Conservation (phyloP, 2,888 invertebrate species). For the Mythimna impura region DNA sequence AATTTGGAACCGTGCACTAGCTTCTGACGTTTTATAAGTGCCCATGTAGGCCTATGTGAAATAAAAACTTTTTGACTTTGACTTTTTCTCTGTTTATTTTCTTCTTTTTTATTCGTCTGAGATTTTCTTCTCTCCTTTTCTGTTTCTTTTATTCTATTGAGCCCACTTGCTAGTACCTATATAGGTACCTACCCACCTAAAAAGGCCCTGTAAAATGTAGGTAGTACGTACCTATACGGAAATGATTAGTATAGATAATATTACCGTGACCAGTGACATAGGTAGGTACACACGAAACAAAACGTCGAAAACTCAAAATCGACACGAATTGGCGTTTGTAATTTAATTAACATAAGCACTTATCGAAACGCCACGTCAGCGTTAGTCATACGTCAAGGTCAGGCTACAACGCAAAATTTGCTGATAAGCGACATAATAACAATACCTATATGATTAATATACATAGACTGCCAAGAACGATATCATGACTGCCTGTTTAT, state of each 20-base stretch:
- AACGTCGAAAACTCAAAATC: slow-evolving; percentile 4
- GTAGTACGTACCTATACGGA: too few species aligned
- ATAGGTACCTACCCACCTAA: too few species aligned
- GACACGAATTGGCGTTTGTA: slow-evolving; percentile 14
- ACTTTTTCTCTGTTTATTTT: neutral
- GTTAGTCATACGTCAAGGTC: slow-evolving; percentile 29
- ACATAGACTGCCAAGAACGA: slow-evolving; percentile 6
- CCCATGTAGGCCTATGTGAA: too few species aligned
- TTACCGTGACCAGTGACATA: too few species aligned
- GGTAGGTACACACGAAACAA: neutral
- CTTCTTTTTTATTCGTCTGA: too few species aligned
- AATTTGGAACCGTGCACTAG: too few species aligned
- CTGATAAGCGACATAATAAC: slow-evolving; percentile 12
- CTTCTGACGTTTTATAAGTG: too few species aligned
- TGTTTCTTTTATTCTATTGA: neutral
- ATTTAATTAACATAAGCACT: neutral
- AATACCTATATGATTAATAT: neutral
- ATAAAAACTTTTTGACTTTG: too few species aligned
- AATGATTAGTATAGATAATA: too few species aligned
- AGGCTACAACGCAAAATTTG: slow-evolving; percentile 20
- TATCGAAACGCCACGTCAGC: slow-evolving; percentile 14
- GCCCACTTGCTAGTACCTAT: too few species aligned
- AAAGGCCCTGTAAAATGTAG: too few species aligned
- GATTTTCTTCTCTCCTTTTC: neutral
- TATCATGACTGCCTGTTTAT: slow-evolving; percentile 14